Evolutionary conservation across 2,797 vertebrate species (phyloP), one percentile per base, ranked within the genome.

Genomic region (Rhynchotus rufescens): DNA sequence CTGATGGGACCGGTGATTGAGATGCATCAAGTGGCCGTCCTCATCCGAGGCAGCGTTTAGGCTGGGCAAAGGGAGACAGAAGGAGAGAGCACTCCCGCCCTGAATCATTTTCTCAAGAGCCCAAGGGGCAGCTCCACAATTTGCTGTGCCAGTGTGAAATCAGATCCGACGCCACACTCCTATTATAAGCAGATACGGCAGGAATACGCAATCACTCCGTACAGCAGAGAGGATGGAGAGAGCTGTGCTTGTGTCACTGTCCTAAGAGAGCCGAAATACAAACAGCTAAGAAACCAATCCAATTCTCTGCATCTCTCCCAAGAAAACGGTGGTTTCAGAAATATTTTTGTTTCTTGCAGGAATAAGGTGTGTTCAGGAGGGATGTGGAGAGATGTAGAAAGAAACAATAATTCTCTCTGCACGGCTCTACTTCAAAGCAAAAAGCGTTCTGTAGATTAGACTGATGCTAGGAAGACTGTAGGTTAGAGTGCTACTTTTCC

Each of bases 141-240:
- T 51, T 16, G 20, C 38, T 8, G 30, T 69, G 61, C 16, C 2
- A 1, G n/a, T 21, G 72, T 36, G 40, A 54, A 28, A 8, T 6
- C 8, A 14, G 51, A 15, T 15, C 40, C 1, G 3, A 49, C 15
- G 34, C 40, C 2, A 2, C 2, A 1, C 22, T 9, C 4, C 15
- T 28, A 32, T 56, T 16, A 47, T 2, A 10, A 2, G 10, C 15
- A 2, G 32, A 21, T 42, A 5, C 13, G 1, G 3, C 6, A 6
- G 54, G 30, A 45, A 44, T 49, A 22, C 17, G 1, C 16, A 26
- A 4, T 14, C 1, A 2, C 0, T 1, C 36, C 19, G 0, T 2
- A 15, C 15, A 3, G 47, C 40, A 12, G 52, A 47, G 9, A 26
- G 1, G 7, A 47, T 45, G 2, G 3, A 7, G n/a, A 62, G 2